Percentiles rank a stretch among this genome's conserved stretches.
Conservation (phyloP, 2,888 invertebrate genomes). For the Phalera bucephala region DNA sequence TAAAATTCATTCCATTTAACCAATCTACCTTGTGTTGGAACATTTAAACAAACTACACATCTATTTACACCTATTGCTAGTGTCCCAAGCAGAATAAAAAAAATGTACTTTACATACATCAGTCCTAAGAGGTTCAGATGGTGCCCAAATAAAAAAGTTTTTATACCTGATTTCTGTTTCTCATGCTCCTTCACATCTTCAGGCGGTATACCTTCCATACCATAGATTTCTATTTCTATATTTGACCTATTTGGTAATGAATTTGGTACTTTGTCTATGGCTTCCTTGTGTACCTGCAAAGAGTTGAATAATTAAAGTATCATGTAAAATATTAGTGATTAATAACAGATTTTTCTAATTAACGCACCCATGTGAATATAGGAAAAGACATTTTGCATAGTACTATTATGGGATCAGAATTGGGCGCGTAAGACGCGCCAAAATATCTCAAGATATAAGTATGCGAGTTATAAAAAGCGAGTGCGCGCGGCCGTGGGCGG, state of each 20-base stretch:
- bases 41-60: slow-evolving; percentile 60
- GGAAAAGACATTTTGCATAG: slow-evolving; percentile 49
- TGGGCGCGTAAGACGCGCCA: slow-evolving; percentile 58
- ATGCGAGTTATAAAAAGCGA: slow-evolving; percentile 62
- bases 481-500: slow-evolving; percentile 64
- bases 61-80: slow-evolving; percentile 57
- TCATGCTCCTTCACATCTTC: slow-evolving; percentile 98
- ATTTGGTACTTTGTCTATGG: slow-evolving; percentile 99
- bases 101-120: slow-evolving; percentile 69
- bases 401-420: slow-evolving; percentile 53
- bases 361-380: slow-evolving; percentile 41
- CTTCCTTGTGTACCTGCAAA: slow-evolving; percentile 98
- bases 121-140: slow-evolving; percentile 57
- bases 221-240: slow-evolving; percentile 99
- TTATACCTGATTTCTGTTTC: slow-evolving; percentile 88
- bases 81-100: slow-evolving; percentile 63
- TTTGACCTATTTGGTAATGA: slow-evolving; percentile 98
- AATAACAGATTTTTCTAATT: slow-evolving; percentile 1
- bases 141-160: slow-evolving; percentile 44
- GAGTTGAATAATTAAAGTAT: slow-evolving; percentile 1
- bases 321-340: slow-evolving; percentile 1
- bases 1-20: slow-evolving; percentile 7
- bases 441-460: slow-evolving; percentile 64
- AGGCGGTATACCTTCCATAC: slow-evolving; percentile 99
- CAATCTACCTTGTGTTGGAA: slow-evolving; percentile 39